phyloP scores from a whole-genome alignment of 2,797 vertebrate species.

The Chelon auratus region DNA sequence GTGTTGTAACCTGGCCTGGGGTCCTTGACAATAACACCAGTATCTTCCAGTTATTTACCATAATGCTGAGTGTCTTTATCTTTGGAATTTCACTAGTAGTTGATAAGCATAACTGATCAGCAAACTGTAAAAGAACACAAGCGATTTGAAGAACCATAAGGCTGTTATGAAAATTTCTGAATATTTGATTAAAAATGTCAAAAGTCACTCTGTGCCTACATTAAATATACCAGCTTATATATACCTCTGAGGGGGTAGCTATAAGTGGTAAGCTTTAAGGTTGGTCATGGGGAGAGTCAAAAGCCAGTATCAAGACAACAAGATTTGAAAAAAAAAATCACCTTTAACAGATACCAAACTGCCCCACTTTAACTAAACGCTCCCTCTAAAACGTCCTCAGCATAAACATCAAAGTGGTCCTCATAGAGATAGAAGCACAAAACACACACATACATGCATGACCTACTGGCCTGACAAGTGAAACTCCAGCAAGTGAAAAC shows the following conservation, averaged over 20 bases:
- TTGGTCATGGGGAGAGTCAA: background rate
- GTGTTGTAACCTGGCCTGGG: too few species aligned
- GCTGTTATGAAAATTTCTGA: background rate
- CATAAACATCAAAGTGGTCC: constrained; percentile 7
- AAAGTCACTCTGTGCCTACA: background rate
- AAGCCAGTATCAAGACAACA: background rate
- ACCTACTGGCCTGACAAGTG: constrained; percentile 49
- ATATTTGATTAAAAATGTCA: background rate
- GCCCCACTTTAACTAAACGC: background rate
- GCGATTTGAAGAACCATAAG: background rate
- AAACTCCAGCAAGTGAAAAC: constrained; percentile 26
- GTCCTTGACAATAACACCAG: too few species aligned
- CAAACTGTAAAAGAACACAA: too few species aligned
- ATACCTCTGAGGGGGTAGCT: too few species aligned
- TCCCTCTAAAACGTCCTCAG: background rate
- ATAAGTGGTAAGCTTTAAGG: background rate
- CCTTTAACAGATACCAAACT: background rate
- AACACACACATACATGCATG: constrained; percentile 6
- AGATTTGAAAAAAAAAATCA: background rate
- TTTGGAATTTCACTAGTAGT: too few species aligned
- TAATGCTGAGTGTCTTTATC: too few species aligned
- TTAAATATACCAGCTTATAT: background rate
- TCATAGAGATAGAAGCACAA: constrained; percentile 24
- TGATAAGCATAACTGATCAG: too few species aligned
- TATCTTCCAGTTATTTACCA: too few species aligned